These are phyloP conservation scores for Phylloscopus whistleri DNA, from an alignment of 2,113 vertebrate genomes.

Conservation along the genomic window DNA sequence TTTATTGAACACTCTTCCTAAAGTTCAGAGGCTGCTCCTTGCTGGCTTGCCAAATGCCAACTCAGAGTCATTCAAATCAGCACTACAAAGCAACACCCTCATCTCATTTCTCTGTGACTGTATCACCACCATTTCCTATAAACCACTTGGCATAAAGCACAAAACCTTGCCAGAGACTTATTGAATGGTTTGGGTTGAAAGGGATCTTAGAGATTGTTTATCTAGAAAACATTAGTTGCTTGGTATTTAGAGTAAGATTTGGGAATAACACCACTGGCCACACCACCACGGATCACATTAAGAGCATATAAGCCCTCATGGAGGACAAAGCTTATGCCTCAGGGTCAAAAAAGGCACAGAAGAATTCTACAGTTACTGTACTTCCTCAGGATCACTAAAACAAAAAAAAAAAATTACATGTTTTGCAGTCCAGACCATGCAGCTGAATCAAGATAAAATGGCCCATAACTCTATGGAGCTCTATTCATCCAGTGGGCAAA, in stretches of 20 bases:
- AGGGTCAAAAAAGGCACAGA: neutral
- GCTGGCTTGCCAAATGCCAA: neutral
- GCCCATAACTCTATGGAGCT: neutral
- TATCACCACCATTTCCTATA: neutral
- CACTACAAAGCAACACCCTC: neutral
- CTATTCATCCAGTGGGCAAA: neutral
- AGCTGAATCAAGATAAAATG: neutral
- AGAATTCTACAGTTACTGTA: neutral
- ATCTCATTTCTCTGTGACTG: neutral
- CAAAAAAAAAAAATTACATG: neutral
- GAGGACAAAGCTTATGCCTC: neutral
- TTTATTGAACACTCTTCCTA: neutral
- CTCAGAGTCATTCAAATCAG: neutral
- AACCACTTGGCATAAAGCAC: neutral
- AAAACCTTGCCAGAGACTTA: neutral
- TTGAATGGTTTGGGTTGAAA: neutral
- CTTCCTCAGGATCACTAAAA: neutral
- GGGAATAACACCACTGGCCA: neutral
- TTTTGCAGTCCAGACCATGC: neutral
- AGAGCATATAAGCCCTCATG: fast-evolving
- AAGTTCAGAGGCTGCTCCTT: neutral
- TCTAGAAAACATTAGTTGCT: neutral
- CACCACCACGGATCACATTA: neutral
- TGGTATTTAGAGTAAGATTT: neutral
- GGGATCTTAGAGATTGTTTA: neutral